phyloP scores from a whole-genome alignment of 2,113 vertebrate genomes.

The Nannospalax galili region DNA sequence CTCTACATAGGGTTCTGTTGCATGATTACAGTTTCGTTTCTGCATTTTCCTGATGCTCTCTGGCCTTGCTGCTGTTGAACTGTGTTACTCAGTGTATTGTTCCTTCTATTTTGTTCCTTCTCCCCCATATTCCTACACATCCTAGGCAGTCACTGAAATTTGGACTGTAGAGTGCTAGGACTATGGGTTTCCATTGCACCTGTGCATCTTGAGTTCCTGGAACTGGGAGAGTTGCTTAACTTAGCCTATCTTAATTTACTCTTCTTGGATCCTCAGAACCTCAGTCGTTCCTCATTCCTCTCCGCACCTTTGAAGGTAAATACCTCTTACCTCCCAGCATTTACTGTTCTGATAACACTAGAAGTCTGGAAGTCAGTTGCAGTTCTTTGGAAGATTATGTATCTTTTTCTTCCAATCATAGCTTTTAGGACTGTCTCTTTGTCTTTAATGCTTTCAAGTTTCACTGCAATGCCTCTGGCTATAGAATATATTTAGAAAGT shows the following conservation, averaged over 20 bases:
- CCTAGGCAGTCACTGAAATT: neutral
- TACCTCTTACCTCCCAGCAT: slow-evolving; percentile 3
- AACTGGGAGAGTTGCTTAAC: neutral
- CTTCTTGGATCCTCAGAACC: neutral
- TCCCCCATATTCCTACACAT: neutral
- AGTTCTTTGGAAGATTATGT: slow-evolving; percentile 58
- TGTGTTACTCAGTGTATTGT: neutral
- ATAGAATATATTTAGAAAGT: neutral
- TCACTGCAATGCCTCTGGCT: neutral
- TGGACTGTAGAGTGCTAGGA: neutral
- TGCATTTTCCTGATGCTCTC: neutral
- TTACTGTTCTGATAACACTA: slow-evolving; percentile 49
- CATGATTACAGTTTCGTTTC: neutral
- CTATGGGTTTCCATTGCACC: neutral
- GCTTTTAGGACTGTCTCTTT: slow-evolving; percentile 13
- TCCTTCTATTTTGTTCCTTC: neutral
- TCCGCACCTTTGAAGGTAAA: neutral
- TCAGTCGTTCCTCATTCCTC: neutral
- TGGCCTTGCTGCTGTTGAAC: neutral
- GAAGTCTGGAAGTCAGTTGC: neutral
- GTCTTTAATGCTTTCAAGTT: slow-evolving; percentile 1
- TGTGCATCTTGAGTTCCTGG: neutral
- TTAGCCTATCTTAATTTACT: neutral
- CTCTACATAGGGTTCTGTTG: neutral
- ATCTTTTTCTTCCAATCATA: slow-evolving; percentile 30